These are phyloP conservation scores for Synergus umbraculus DNA, from an alignment of 2,888 invertebrate species.

Conservation along the genomic window DNA sequence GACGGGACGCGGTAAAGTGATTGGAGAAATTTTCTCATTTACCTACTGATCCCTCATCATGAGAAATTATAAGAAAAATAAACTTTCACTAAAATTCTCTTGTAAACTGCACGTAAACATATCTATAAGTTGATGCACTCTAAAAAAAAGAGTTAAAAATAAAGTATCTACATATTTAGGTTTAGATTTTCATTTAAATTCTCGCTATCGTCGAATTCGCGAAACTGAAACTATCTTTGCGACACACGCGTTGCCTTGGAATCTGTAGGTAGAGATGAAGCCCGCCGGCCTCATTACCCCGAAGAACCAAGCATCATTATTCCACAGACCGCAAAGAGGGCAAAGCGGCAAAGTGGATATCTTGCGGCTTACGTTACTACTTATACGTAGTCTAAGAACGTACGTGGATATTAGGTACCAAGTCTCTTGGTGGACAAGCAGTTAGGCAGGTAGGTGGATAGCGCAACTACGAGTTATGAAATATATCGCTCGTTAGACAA, in stretches of 20 bases:
- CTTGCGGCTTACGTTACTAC: constrained; percentile 52
- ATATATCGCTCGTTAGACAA: constrained; percentile 60
- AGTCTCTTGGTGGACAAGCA: constrained; percentile 56
- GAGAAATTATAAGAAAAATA: constrained; percentile 26
- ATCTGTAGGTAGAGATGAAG: constrained; percentile 62
- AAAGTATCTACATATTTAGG: not conserved
- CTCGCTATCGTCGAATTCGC: not conserved
- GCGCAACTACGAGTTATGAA: constrained; percentile 59
- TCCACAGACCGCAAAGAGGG: constrained; percentile 71
- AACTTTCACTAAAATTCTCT: not conserved
- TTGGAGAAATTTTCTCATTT: constrained; percentile 33
- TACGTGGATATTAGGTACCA: constrained; percentile 53
- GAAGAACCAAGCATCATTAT: constrained; percentile 72
- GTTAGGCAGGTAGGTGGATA: constrained; percentile 53
- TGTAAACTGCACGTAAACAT: too few relatives aligned
- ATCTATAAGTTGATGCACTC: too few relatives aligned
- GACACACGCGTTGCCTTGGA: constrained; percentile 55
- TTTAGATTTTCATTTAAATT: not conserved
- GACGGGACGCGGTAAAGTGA: constrained; percentile 11
- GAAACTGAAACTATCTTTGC: constrained; percentile 36
- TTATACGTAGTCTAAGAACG: constrained; percentile 18
- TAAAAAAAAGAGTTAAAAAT: not conserved
- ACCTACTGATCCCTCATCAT: constrained; percentile 20
- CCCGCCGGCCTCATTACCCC: constrained; percentile 71
- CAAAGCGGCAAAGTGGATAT: constrained; percentile 62